Base-by-base conservation (phyloP, 2,113 vertebrate genomes). In the Sorex araneus region DNA sequence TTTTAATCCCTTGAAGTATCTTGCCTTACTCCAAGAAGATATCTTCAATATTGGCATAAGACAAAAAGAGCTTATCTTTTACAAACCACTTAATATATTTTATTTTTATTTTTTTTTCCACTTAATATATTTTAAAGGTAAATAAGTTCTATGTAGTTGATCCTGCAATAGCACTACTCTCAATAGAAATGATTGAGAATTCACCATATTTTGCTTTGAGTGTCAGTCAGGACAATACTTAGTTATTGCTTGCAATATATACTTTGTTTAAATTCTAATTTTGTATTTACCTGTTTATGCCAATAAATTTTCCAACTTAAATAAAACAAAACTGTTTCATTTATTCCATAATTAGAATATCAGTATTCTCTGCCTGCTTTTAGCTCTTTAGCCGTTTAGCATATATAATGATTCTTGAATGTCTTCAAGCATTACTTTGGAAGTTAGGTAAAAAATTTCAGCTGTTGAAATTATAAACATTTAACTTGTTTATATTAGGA, bases 261-360 rank as follows among this genome's bases (percentile, higher is more conserved):
- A 86, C 82, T 89, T 83, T 60, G 54, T 71, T 79, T 92, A 85
- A 54, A 6, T 69, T 79, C 54, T 70, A 50, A 57, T 88, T 87
- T 94, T 94, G 19, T 88, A 71, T 91, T 89, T 93, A 86, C 34
- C 77, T 81, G 63, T 83, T 94, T 94, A 70, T 93, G 47, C 40
- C 40, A 87, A 1, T 84, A 77, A 87, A 75, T 88, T 89, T 32
- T 91, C 13, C 71, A 70, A 73, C 18, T 85, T 88, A 64, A 71
- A 74, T 81, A 75, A 92, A 85, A 87, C 19, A 73, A 90, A 43
- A 10, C 47, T 67, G 25, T 6, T 45, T 21, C 28, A 47, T 75
- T 84, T 94, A 83, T 75, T 94, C 92, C 13, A 83, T 69, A 80
- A 87, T 64, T 70, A n/a, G 63, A 84, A n/a, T 91, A 67, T 43